Conservation (phyloP, 1,140 invertebrate species). For the Atta colombica region DNA sequence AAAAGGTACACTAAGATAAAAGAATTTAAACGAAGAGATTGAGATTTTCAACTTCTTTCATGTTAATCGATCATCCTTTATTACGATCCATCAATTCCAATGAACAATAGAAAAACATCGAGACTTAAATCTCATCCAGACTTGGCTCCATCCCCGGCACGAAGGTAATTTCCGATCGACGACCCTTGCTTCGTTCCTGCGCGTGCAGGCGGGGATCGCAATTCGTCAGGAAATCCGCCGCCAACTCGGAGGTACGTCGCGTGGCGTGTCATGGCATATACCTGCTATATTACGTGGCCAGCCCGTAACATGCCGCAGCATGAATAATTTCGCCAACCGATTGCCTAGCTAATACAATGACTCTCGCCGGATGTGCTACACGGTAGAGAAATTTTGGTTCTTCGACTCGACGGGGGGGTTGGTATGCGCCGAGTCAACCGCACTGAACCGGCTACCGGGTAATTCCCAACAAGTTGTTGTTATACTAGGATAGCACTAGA, state of each 20-base stretch:
- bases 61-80: not conserved
- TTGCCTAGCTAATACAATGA: conserved; percentile 64
- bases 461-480: conserved; percentile 69
- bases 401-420: conserved; percentile 41
- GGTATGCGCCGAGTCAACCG: conserved; percentile 53
- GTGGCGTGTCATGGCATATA: conserved; percentile 35
- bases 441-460: conserved; percentile 13
- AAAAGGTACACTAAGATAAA: not conserved
- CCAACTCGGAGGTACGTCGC: conserved; percentile 39
- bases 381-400: conserved; percentile 64
- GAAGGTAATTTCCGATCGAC: conserved; percentile 65
- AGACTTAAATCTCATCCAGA: conserved; percentile 15
- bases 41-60: not conserved
- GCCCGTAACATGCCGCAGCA: conserved; percentile 49
- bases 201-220: conserved; percentile 39
- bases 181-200: conserved; percentile 47
- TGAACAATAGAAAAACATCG: conserved; percentile 36
- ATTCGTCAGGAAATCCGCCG: conserved; percentile 52
- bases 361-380: conserved; percentile 44
- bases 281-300: conserved; percentile 39
- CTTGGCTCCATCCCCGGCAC: conserved; percentile 24
- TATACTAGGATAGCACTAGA: conserved; percentile 2
- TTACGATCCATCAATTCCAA: not conserved
- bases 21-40: not conserved
- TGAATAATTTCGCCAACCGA: conserved; percentile 64